These are phyloP conservation scores for Salmo trutta DNA, from an alignment of 2,797 vertebrate genomes.

Conservation along the genomic window DNA sequence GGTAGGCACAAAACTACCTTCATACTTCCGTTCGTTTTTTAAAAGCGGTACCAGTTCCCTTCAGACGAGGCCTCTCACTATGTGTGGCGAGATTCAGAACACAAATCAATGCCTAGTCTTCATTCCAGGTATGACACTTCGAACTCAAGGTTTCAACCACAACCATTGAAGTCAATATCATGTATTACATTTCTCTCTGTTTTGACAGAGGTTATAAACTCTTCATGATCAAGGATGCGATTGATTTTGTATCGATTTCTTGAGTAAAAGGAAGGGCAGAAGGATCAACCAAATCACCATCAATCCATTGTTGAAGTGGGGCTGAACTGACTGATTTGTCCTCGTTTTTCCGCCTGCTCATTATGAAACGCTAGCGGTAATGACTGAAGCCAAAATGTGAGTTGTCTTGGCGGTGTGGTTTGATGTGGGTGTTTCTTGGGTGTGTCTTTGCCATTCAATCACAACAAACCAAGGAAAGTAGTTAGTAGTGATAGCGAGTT, in stretches of 20 bases:
- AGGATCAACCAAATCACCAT: constrained; percentile 43
- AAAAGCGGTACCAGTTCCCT: no score
- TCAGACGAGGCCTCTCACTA: not conserved
- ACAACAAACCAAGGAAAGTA: no score
- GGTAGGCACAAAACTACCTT: no score
- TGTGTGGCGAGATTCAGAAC: constrained; percentile 37
- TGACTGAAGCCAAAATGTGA: no score
- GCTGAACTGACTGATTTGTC: no score
- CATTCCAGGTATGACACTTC: constrained; percentile 51
- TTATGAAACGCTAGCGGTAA: no score
- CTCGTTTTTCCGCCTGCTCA: no score
- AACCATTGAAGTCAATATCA: constrained; percentile 49
- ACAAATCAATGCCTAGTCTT: constrained; percentile 61
- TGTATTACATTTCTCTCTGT: constrained; percentile 43
- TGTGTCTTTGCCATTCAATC: no score
- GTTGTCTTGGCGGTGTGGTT: no score
- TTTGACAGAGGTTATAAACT: constrained; percentile 58
- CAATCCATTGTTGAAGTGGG: constrained; percentile 23
- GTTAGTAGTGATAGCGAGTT: no score
- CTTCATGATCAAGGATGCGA: constrained; percentile 39
- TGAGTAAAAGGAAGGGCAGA: constrained; percentile 56
- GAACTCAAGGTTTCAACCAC: constrained; percentile 62
- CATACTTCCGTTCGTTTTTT: no score
- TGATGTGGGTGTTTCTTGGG: no score
- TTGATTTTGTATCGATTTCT: constrained; percentile 63